These are phyloP conservation scores for Abscondita cerata DNA, from an alignment of 2,888 invertebrate genomes.

Conservation along the genomic window DNA sequence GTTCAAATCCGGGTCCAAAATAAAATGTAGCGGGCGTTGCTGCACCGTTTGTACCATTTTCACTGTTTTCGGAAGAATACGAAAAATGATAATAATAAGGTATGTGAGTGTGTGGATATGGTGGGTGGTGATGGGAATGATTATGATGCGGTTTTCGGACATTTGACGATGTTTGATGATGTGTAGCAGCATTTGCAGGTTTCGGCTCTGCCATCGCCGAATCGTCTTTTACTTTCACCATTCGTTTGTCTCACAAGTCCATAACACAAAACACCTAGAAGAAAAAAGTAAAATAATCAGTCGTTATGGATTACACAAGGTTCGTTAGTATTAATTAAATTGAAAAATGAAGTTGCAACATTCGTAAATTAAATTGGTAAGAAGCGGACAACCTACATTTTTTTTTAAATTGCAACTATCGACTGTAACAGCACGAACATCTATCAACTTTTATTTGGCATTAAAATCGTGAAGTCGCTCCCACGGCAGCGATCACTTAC, in stretches of 20 bases:
- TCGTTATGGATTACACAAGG: neutral
- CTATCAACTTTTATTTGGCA: conserved; percentile 29
- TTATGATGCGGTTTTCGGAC: conserved; percentile 53
- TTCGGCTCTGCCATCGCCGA: conserved; percentile 53
- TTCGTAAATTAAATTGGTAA: conserved; percentile 19
- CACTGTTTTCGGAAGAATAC: conserved; percentile 54
- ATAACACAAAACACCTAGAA: conserved; percentile 26
- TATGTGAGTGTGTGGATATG: conserved; percentile 58
- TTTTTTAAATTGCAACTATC: conserved; percentile 22
- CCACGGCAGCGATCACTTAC: conserved; percentile 28
- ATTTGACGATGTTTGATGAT: conserved; percentile 33
- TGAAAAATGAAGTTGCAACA: conserved; percentile 10
- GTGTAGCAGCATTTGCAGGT: conserved; percentile 47
- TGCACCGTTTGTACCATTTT: conserved; percentile 56
- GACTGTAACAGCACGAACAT: conserved; percentile 24
- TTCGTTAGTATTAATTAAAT: neutral
- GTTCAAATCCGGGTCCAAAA: conserved; percentile 67
- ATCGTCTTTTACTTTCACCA: conserved; percentile 60
- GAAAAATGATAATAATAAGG: conserved; percentile 58
- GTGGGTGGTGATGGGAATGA: conserved; percentile 60
- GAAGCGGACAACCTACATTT: conserved; percentile 17
- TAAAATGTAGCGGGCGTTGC: conserved; percentile 64
- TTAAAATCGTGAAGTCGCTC: conserved; percentile 31
- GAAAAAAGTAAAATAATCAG: neutral
- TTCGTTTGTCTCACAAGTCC: conserved; percentile 42